phyloP scores from a whole-genome alignment of 2,113 vertebrate genomes.

The rat (Rattus norvegicus) region GRCr8 NC_086028.1:51420501-51421000 shows the following conservation, averaged over 20 bases:
- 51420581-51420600: not conserved
- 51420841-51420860: slow-evolving; percentile 68
- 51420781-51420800: slow-evolving; percentile 75
- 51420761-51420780: slow-evolving; percentile 80
- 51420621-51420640: not conserved
- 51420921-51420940: not conserved
- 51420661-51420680: not conserved
- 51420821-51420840: slow-evolving; percentile 71
- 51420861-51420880: not conserved
- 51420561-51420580: not conserved
- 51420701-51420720: slow-evolving; percentile 46
- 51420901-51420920: slow-evolving; percentile 63
- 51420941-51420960: not conserved
- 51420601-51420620: not conserved
- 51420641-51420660: not conserved
- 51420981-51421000: not conserved
- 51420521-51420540: not conserved
- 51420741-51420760: slow-evolving; percentile 74
- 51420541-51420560: not conserved
- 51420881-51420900: slow-evolving; percentile 78
- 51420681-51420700: slow-evolving; percentile 14
- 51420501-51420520: not conserved
- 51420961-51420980: not conserved
- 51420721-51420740: slow-evolving; percentile 80
- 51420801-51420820: slow-evolving; percentile 70